phyloP scores from a whole-genome alignment of 2,113 vertebrate species.

The Alouatta palliata region DNA sequence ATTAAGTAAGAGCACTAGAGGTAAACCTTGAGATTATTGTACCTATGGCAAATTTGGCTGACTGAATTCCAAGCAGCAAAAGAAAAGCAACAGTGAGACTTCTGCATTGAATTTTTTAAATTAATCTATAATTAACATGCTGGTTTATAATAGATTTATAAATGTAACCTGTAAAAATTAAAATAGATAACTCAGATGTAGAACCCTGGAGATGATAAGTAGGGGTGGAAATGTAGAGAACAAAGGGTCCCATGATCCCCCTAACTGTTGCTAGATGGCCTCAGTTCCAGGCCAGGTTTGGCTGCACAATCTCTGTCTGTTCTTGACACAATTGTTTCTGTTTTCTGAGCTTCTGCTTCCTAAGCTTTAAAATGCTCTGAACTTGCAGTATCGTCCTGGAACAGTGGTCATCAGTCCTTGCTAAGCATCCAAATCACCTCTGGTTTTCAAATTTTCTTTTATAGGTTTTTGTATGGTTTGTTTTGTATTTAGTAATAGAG shows the following conservation, averaged over 20 bases:
- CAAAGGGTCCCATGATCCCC: not conserved
- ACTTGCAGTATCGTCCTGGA: not conserved
- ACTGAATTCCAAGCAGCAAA: not conserved
- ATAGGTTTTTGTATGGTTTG: not conserved
- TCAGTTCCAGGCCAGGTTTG: not conserved
- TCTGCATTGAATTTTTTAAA: not conserved
- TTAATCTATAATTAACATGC: not conserved
- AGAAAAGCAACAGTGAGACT: not conserved
- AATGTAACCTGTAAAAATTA: not conserved
- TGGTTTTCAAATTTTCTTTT: not conserved
- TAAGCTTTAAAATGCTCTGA: not conserved
- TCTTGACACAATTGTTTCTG: not conserved
- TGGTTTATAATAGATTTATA: not conserved
- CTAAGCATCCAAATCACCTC: not conserved
- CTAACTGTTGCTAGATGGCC: not conserved
- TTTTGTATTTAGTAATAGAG: constrained; percentile 9
- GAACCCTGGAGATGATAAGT: not conserved
- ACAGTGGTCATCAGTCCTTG: not conserved
- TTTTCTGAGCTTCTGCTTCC: not conserved
- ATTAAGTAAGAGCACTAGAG: not conserved
- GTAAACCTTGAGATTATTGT: not conserved
- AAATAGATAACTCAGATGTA: not conserved
- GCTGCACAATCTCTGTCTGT: not conserved
- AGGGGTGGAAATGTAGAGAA: not conserved
- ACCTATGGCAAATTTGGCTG: not conserved